Base-by-base conservation (phyloP, 2,113 vertebrate species). In the Leptodactylus fuscus region DNA sequence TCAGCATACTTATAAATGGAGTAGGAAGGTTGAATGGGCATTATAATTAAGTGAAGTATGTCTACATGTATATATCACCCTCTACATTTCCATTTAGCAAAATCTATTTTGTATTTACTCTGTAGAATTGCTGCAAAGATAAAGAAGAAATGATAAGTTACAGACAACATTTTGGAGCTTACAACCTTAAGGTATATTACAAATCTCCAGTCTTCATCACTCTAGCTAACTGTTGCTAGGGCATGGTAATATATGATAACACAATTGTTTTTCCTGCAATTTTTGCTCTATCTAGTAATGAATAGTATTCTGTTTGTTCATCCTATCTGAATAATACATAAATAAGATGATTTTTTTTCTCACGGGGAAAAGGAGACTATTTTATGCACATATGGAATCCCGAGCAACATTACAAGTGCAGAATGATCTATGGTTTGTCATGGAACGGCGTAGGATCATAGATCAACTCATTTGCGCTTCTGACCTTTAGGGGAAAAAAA, bases 401-500 rank as follows among this genome's bases (percentile, higher is more conserved):
- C 16, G 44, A 49, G 8, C 46, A 49, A 29, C 15, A 49, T 49
- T 49, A 49, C 12, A 29, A 32, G 12, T 32, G 11, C 73, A 76
- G 46, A 51, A 76, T 48, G 73, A 32, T 76, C 46, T 76, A 76
- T 76, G 73, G 71, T 65, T 77, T 77, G 71, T 49, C 73, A 77
- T 77, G 41, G 24, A 49, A 73, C 24, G 36, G 24, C 6, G 62
- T 84, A 29, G 67, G 71, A 84, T 76, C 82, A 76, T 84, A 65
- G 81, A 74, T 83, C 73, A 84, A 46, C 73, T 84, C 65, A 73
- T 77, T 49, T 65, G 55, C 41, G 48, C 58, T 46, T 65, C 18
- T 84, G 82, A 77, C 71, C 55, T 84, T 84, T 65, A 77, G 41
- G 24, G 20, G 32, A 15, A 81, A 82, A 51, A 41, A 84, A 84